phyloP scores from a whole-genome alignment of 2,888 invertebrate genomes.

The Phyto melanocephala region DNA sequence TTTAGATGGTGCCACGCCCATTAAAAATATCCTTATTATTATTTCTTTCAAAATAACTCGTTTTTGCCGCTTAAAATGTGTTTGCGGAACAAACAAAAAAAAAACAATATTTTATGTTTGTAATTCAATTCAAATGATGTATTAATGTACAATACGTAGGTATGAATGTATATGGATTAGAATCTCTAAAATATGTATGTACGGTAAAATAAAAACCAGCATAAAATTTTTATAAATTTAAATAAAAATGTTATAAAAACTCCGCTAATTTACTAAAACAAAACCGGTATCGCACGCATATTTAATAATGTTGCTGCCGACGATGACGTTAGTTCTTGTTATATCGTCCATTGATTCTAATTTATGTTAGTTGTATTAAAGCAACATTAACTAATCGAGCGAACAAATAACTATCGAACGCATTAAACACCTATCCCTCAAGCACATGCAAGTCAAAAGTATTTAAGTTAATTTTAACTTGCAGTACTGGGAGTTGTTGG shows the following conservation, averaged over 20 bases:
- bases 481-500: no score
- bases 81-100: no score
- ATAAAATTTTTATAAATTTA: neutral
- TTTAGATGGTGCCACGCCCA: no score
- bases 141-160: no score
- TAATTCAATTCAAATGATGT: no score
- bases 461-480: neutral
- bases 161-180: neutral
- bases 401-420: no score
- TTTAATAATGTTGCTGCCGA: neutral
- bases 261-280: neutral
- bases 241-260: neutral
- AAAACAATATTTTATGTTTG: no score
- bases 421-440: constrained; percentile 8
- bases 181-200: neutral
- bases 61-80: no score
- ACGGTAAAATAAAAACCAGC: neutral
- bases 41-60: no score
- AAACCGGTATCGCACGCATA: neutral
- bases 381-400: neutral
- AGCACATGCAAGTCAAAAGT: neutral
- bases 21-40: no score
- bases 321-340: constrained; percentile 15
- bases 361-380: neutral
- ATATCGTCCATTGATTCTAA: neutral